These are phyloP conservation scores for Porites rus DNA, from an alignment of 92 coral and sea anemone species.

Conservation along the genomic window DNA sequence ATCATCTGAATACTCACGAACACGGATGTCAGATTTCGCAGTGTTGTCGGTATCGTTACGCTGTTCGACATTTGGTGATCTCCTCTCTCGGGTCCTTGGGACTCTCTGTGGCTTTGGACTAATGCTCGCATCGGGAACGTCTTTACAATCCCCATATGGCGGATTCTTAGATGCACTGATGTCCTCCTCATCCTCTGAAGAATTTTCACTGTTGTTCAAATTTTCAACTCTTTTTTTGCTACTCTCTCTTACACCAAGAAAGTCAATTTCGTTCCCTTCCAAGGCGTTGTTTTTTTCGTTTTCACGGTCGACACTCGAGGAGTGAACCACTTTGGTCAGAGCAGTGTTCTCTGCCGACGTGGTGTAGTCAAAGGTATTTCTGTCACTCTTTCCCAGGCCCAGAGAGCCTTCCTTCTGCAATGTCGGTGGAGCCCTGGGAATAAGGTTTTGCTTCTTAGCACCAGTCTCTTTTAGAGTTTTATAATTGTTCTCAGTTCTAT, in stretches of 20 bases:
- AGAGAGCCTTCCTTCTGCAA: background rate
- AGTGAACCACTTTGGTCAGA: background rate
- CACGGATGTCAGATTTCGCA: background rate
- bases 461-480: background rate
- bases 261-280: background rate
- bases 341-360: background rate
- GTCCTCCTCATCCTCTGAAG: slow-evolving; percentile 8
- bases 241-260: background rate
- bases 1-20: background rate
- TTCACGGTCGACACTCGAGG: background rate
- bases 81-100: slow-evolving; percentile 55
- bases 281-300: background rate
- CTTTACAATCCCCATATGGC: slow-evolving; percentile 5
- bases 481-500: background rate
- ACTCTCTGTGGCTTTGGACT: slow-evolving; percentile 73
- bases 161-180: background rate
- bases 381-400: background rate
- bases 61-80: background rate
- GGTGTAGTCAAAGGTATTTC: background rate
- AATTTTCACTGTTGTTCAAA: background rate
- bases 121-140: background rate
- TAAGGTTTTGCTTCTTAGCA: background rate
- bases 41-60: background rate
- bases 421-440: slow-evolving; percentile 18
- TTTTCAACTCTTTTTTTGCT: background rate